Conservation (phyloP, 1,140 invertebrate species). For the Atta cephalotes region DNA sequence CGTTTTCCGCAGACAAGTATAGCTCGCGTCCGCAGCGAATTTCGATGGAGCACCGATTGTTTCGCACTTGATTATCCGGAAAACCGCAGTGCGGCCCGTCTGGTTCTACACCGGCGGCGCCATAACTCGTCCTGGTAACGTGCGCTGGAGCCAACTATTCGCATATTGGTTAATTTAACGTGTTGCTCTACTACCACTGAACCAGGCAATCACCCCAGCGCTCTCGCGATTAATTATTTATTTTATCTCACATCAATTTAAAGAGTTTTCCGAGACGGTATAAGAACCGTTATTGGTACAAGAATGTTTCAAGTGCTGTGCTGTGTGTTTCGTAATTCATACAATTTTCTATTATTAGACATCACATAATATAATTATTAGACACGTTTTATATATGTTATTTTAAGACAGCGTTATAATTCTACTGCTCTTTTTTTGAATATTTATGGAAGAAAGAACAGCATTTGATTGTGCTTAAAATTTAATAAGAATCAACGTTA, state of each 20-base stretch:
- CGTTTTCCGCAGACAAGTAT: conserved; percentile 69
- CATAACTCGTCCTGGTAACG: conserved; percentile 67
- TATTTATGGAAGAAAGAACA: not conserved
- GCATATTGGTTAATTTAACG: conserved; percentile 75
- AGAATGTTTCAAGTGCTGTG: not conserved
- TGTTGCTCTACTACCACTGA: conserved; percentile 63
- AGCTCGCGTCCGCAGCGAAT: conserved; percentile 69
- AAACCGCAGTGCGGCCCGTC: conserved; percentile 74
- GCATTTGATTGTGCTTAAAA: not conserved
- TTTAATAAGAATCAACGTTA: conserved; percentile 15
- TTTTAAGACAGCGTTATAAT: not conserved
- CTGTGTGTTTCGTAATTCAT: conserved; percentile 53
- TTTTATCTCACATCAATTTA: not conserved
- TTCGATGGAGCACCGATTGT: conserved; percentile 78
- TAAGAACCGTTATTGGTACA: not conserved
- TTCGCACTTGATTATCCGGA: conserved; percentile 80
- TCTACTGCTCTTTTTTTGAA: not conserved
- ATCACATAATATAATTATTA: not conserved
- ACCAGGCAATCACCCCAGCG: conserved; percentile 7
- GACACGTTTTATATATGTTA: not conserved
- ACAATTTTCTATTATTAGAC: conserved; percentile 6
- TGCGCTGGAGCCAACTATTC: conserved; percentile 68
- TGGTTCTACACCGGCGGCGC: conserved; percentile 66
- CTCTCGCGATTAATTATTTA: conserved; percentile 65
- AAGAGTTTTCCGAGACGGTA: conserved; percentile 33